Percentiles rank a stretch among this genome's conserved stretches.
Evolutionary conservation across 1,140 invertebrate species (phyloP).

Genomic region (Drosophila elegans): DNA sequence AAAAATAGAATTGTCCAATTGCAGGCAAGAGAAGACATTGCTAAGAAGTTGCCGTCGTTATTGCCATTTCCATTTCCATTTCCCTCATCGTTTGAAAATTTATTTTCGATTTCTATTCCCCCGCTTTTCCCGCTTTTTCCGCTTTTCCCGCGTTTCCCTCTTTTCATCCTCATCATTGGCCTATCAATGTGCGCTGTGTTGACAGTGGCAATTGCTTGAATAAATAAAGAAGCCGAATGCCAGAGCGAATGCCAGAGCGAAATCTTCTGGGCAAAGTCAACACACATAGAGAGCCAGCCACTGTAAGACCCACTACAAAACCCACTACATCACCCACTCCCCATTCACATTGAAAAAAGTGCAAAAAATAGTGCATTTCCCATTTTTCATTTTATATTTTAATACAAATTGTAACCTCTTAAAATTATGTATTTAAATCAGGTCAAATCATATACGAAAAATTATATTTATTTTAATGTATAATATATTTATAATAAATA

Average conservation of each 20-base stretch:
- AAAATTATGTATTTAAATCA: too few relatives aligned
- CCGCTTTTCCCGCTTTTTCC: slow-evolving; percentile 2
- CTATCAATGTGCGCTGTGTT: slow-evolving; percentile 61
- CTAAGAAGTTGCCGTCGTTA: slow-evolving; percentile 35
- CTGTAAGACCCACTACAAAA: not conserved
- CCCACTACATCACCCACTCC: not conserved
- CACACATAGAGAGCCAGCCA: slow-evolving; percentile 3
- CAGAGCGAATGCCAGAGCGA: slow-evolving; percentile 15
- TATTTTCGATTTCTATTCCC: slow-evolving; percentile 68
- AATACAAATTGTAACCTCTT: too few relatives aligned
- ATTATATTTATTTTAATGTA: too few relatives aligned
- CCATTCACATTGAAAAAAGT: not conserved
- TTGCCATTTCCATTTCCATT: slow-evolving; percentile 46
- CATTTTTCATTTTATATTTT: too few relatives aligned
- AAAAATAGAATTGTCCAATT: slow-evolving; percentile 78
- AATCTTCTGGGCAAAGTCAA: slow-evolving; percentile 51
- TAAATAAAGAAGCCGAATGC: slow-evolving; percentile 61
- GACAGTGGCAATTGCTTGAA: slow-evolving; percentile 77
- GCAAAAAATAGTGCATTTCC: too few relatives aligned
- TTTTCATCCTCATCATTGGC: slow-evolving; percentile 50
- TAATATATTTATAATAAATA: too few relatives aligned
- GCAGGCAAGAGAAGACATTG: slow-evolving; percentile 32
- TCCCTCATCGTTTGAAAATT: slow-evolving; percentile 53
- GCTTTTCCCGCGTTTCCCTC: not conserved
- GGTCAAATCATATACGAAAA: too few relatives aligned